Percentiles rank a stretch among this genome's conserved stretches.
These are phyloP conservation scores for Phodopus roborovskii DNA, from an alignment of 2,113 vertebrate genomes.

Conservation along the genomic window DNA sequence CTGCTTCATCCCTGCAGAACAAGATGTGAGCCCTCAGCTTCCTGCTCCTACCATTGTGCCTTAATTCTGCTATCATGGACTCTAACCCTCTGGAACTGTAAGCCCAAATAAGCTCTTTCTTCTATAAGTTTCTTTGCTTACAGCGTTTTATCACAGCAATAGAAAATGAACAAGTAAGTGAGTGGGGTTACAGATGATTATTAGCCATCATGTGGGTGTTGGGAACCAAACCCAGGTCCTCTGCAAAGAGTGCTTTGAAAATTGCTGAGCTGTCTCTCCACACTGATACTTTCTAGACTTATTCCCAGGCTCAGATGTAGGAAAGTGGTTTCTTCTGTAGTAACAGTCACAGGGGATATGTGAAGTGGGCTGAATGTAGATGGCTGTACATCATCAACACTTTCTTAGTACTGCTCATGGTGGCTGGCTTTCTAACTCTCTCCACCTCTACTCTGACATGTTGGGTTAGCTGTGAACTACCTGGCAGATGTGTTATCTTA, in stretches of 20 bases:
- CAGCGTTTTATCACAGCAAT: background rate
- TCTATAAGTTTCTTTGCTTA: no score
- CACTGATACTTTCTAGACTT: background rate
- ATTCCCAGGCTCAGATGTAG: background rate
- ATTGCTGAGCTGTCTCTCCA: background rate
- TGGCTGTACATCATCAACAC: background rate
- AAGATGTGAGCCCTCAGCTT: background rate
- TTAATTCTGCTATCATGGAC: background rate
- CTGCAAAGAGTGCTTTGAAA: background rate
- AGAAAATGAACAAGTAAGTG: background rate
- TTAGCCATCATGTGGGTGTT: background rate
- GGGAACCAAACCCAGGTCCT: background rate
- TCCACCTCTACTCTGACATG: background rate
- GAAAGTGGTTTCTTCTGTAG: background rate
- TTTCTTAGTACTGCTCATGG: background rate
- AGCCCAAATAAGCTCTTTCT: background rate
- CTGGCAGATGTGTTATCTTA: background rate
- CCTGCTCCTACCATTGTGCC: background rate
- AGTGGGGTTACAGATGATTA: background rate
- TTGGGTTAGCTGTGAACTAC: background rate
- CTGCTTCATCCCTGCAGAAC: background rate
- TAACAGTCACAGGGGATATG: background rate
- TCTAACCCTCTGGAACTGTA: background rate
- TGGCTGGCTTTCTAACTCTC: background rate
- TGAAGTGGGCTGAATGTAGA: background rate